Evolutionary conservation across 64 coral and sea anemone species (phyloP).

Genomic region (Pocillopora verrucosa): DNA sequence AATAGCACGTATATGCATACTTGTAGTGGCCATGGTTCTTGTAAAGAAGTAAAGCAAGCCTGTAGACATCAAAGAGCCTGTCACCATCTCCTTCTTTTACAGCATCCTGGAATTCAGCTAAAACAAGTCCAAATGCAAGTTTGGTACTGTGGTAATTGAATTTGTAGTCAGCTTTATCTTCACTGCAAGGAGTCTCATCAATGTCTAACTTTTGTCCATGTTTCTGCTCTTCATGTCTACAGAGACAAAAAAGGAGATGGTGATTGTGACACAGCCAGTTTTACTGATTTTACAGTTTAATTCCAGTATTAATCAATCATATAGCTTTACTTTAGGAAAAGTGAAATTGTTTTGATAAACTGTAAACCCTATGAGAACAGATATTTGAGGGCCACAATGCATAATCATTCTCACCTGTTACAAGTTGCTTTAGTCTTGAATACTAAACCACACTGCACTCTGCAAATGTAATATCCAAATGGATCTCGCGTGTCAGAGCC

Average conservation of each 20-base stretch:
- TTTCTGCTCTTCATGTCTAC: neutral
- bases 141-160: conserved; percentile 54
- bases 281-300: no score
- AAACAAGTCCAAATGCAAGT: conserved; percentile 27
- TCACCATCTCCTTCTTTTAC: conserved; percentile 71
- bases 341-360: no score
- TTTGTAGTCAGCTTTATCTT: conserved; percentile 21
- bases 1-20: conserved; percentile 57
- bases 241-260: no score
- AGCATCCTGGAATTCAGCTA: conserved; percentile 46
- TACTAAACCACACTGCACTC: conserved; percentile 12
- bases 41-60: conserved; percentile 44
- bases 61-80: conserved; percentile 33
- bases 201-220: neutral
- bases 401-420: no score
- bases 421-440: conserved; percentile 15
- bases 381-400: no score
- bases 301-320: no score
- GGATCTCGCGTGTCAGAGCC: neutral
- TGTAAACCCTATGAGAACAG: no score
- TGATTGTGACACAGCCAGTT: no score
- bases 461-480: conserved; percentile 23
- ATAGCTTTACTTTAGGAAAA: no score
- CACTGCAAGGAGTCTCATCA: neutral
- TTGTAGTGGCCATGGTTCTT: conserved; percentile 42